phyloP scores from a whole-genome alignment of 2,113 vertebrate species.

The Forbesichthys papilliferus region DNA sequence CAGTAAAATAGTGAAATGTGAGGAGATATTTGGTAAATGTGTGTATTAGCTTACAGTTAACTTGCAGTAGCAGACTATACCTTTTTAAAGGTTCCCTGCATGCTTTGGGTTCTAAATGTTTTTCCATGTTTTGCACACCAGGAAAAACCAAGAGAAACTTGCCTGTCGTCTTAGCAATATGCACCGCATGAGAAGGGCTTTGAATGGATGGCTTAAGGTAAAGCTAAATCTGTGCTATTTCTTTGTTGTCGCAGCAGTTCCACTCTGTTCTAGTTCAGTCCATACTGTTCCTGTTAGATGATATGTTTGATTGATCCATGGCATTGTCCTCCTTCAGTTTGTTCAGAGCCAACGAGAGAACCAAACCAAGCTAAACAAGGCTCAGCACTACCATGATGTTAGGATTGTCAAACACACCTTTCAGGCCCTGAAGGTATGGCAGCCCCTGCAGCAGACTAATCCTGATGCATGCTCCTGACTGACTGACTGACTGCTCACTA shows the following conservation, averaged over 20 bases:
- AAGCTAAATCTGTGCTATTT: constrained; percentile 10
- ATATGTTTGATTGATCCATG: background rate
- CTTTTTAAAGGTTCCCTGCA: no score
- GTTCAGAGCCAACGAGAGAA: constrained; percentile 61
- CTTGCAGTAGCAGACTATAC: no score
- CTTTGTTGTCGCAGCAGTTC: background rate
- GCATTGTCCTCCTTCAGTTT: constrained; percentile 60
- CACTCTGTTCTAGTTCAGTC: no score
- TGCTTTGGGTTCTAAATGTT: background rate
- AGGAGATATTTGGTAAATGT: no score
- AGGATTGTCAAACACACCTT: constrained; percentile 55
- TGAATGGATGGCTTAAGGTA: constrained; percentile 72
- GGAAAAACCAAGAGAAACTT: constrained; percentile 61
- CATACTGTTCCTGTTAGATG: background rate
- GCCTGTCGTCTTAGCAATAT: constrained; percentile 53
- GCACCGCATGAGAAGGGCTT: constrained; percentile 47
- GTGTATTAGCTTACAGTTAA: no score
- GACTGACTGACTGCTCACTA: background rate
- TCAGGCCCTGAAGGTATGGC: constrained; percentile 65
- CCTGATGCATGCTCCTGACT: background rate
- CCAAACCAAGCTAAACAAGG: constrained; percentile 39
- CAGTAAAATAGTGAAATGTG: no score
- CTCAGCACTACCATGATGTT: constrained; percentile 52
- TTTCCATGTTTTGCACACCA: constrained; percentile 26
- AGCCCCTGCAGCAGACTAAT: background rate